phyloP scores from a whole-genome alignment of 2,888 invertebrate genomes.

The Pheosia gnoma region DNA sequence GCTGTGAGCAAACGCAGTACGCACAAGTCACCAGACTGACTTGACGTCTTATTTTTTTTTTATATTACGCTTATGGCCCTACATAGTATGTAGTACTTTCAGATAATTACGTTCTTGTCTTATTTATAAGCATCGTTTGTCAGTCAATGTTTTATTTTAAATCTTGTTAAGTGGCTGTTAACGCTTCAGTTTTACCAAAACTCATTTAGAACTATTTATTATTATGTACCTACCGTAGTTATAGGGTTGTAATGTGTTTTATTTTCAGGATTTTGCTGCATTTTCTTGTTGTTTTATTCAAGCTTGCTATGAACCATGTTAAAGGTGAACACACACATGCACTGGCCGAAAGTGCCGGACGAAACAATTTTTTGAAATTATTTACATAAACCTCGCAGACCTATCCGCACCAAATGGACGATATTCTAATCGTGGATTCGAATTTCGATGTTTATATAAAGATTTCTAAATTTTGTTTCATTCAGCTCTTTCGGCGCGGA shows the following conservation, averaged over 20 bases:
- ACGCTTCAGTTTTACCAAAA: constrained; percentile 33
- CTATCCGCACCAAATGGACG: no score
- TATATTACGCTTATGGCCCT: constrained; percentile 31
- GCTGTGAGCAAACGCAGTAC: no score
- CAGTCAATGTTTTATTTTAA: constrained; percentile 40
- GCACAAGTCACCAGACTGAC: neutral
- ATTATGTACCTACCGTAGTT: constrained; percentile 30
- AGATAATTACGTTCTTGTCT: constrained; percentile 15
- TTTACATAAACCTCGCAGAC: no score
- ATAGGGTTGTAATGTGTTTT: constrained; percentile 40
- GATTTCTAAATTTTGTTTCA: no score
- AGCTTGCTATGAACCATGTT: constrained; percentile 40
- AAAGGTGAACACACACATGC: neutral
- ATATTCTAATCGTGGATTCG: no score
- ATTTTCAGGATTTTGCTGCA: constrained; percentile 54
- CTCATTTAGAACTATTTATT: constrained; percentile 28
- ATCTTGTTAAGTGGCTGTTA: constrained; percentile 42
- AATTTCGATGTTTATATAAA: no score
- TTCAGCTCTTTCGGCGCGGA: no score
- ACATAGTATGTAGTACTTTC: constrained; percentile 28
- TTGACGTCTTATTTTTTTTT: neutral
- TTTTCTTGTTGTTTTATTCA: constrained; percentile 52
- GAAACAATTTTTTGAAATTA: no score
- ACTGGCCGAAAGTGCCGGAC: no score
- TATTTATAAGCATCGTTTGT: constrained; percentile 27